These are phyloP conservation scores for Mythimna albipuncta DNA, from an alignment of 2,888 invertebrate species.

Conservation along the genomic window DNA sequence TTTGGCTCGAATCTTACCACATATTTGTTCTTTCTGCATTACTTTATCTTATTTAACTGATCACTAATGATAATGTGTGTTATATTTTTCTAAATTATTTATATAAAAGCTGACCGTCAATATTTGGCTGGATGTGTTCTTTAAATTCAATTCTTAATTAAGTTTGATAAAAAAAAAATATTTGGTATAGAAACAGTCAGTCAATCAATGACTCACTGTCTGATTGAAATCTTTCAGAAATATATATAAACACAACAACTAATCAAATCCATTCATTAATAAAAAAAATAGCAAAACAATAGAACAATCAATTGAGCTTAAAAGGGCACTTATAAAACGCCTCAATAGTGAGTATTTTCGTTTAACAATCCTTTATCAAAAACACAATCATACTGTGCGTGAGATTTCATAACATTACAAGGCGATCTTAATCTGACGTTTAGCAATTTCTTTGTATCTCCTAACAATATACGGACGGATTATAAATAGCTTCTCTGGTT, in stretches of 20 bases:
- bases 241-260: not conserved
- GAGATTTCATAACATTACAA: constrained; percentile 60
- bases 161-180: not conserved
- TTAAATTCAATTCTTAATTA: not conserved
- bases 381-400: constrained; percentile 52
- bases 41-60: not conserved
- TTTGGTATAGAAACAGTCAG: not conserved
- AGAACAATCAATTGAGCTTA: constrained; percentile 21
- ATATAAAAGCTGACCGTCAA: not conserved
- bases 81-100: not conserved
- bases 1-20: constrained; percentile 50
- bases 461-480: constrained; percentile 53
- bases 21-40: constrained; percentile 13
- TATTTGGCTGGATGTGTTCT: not conserved
- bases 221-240: not conserved
- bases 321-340: constrained; percentile 21
- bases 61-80: not conserved
- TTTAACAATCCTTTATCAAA: constrained; percentile 54
- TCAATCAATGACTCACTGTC: not conserved
- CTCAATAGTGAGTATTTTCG: constrained; percentile 52
- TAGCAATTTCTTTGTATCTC: constrained; percentile 66
- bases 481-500: constrained; percentile 57
- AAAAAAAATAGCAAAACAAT: constrained; percentile 2
- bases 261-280: not conserved
- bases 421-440: constrained; percentile 57